Evolutionary conservation across 2,113 vertebrate species (phyloP), one percentile per base, ranked within the genome.

Genomic region (Cynopterus brachyotis): DNA sequence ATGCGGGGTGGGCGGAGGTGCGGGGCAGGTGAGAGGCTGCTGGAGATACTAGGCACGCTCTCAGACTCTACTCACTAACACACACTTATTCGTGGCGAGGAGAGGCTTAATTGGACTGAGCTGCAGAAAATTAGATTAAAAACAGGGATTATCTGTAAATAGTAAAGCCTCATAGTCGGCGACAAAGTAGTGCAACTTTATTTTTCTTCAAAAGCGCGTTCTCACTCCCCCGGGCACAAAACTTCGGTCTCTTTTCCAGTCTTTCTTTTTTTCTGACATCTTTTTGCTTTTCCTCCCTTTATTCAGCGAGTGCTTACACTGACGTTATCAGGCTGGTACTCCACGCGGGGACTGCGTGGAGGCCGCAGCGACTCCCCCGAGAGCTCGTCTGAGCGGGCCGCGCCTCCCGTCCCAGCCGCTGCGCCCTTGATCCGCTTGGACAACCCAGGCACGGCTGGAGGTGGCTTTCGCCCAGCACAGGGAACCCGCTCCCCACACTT

Each of bases 391-490:
- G 50, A 76, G 19, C 59, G 6, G 9, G 28, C 17, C 17, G 22
- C 16, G 16, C n/a, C 50, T 6, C 10, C 50, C 19, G 16, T 19
- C 62, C 50, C 2, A 9, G 26, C 55, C 20, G 0, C 28, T 5
- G 59, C 26, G 26, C 24, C 24, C 6, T 1, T 3, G n/a, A 5
- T 19, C 37, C 17, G 57, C 30, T 28, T 7, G 0, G 66, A 35
- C 5, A 0, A 26, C 75, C 70, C 1, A 1, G 0, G 40, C 16
- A 13, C 10, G 0, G 37, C 42, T 10, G 37, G 28, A 47, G 8
- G 47, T 28, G 9, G 42, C 55, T 70, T 26, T n/a, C 75, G 7
- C 69, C 12, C 75, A 1, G 47, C 6, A 5, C 60, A 4, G 55
- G 64, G 47, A 37, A 53, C 47, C n/a, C 8, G 28, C n/a, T 12